phyloP scores from a whole-genome alignment of 2,113 vertebrate genomes.

The Reinhardtius hippoglossoides region DNA sequence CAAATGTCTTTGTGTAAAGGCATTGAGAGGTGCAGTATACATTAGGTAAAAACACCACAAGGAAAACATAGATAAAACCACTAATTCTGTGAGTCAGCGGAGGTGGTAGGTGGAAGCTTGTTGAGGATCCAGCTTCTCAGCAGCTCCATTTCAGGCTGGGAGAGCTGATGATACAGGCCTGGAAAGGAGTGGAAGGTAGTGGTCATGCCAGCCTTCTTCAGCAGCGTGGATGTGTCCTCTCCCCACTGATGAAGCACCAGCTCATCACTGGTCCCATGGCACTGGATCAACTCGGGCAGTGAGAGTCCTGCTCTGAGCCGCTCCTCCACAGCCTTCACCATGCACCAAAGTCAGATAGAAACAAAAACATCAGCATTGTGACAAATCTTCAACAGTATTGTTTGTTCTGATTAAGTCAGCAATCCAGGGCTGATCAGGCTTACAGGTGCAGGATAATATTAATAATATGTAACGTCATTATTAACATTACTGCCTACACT shows the following conservation, averaged over 20 bases:
- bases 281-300: conserved; percentile 89
- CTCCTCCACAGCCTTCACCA: conserved; percentile 80
- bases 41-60: too few relatives aligned
- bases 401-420: neutral
- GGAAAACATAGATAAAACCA: neutral
- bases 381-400: neutral
- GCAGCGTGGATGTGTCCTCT: conserved; percentile 83
- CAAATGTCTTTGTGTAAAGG: too few relatives aligned
- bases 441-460: too few relatives aligned
- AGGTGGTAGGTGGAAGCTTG: neutral
- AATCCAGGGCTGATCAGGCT: too few relatives aligned
- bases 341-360: neutral
- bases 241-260: conserved; percentile 89
- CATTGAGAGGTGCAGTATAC: too few relatives aligned
- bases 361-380: neutral
- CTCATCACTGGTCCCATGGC: conserved; percentile 87
- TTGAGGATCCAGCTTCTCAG: conserved; percentile 84
- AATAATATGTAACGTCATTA: neutral
- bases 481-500: neutral
- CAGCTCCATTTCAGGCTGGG: conserved; percentile 83
- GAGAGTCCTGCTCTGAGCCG: conserved; percentile 5
- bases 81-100: neutral
- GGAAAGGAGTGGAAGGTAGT: conserved; percentile 84
- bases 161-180: conserved; percentile 86
- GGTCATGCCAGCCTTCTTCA: conserved; percentile 84